Conservation (phyloP, 1,140 invertebrate species). For the Microplitis demolitor region DNA sequence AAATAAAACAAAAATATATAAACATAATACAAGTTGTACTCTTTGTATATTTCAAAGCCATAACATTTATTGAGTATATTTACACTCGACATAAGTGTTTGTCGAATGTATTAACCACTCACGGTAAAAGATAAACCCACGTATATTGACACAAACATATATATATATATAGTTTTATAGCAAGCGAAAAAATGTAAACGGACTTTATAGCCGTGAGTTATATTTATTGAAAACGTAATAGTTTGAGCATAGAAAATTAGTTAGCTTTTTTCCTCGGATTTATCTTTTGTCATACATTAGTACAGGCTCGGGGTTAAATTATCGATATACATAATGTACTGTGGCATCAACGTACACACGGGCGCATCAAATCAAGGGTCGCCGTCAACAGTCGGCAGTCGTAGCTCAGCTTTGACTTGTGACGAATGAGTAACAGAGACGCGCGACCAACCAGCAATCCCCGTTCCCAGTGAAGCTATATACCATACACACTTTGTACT, state of each 20-base stretch:
- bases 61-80: conserved; percentile 1
- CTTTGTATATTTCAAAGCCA: not conserved
- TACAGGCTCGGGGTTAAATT: too few species aligned
- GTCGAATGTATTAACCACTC: conserved; percentile 22
- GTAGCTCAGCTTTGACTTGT: conserved; percentile 2
- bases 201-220: not conserved
- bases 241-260: too few species aligned
- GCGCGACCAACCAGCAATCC: too few species aligned
- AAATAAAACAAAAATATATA: not conserved
- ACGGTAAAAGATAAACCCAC: conserved; percentile 9
- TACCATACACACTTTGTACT: not conserved
- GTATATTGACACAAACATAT: not conserved
- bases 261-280: too few species aligned
- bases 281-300: too few species aligned
- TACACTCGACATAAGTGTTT: conserved; percentile 18
- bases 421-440: conserved; percentile 28
- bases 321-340: not conserved
- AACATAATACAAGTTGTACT: not conserved
- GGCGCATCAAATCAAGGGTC: conserved; percentile 43
- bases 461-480: not conserved
- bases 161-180: too few species aligned
- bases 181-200: too few species aligned
- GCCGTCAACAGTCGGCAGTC: not conserved
- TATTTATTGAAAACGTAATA: conserved; percentile 2
- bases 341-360: conserved; percentile 32